Evolutionary conservation across 1,140 invertebrate species (phyloP).

Genomic region (Hylyphantes graminicola): DNA sequence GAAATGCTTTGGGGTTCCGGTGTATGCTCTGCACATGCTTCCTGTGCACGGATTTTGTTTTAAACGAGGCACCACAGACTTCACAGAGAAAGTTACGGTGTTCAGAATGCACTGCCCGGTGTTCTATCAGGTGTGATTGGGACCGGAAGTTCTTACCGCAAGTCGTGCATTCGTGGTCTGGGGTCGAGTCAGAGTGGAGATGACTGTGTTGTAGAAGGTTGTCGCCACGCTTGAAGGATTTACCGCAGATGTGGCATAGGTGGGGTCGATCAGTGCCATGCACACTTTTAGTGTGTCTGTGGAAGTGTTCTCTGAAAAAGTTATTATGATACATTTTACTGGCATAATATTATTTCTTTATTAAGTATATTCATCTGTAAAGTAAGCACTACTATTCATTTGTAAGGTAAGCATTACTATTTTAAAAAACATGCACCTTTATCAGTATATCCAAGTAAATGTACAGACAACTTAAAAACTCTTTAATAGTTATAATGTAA

Average conservation of each 20-base stretch:
- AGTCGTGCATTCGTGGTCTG: conserved; percentile 63
- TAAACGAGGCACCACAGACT: conserved; percentile 70
- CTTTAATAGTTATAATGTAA: no score
- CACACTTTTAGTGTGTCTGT: conserved; percentile 67
- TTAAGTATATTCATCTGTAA: no score
- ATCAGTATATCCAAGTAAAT: no score
- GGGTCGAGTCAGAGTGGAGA: conserved; percentile 64
- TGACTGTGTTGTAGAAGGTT: conserved; percentile 67
- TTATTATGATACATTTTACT: no score
- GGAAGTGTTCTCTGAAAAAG: conserved; percentile 64
- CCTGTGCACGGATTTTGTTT: conserved; percentile 69
- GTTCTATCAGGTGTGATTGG: conserved; percentile 65
- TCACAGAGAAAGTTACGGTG: conserved; percentile 69
- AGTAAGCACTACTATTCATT: no score
- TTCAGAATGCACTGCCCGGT: conserved; percentile 67
- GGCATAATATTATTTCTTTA: no score
- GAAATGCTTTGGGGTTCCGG: conserved; percentile 66
- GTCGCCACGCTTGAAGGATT: conserved; percentile 69
- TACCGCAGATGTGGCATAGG: conserved; percentile 69
- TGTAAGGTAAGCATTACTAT: no score
- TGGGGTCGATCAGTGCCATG: conserved; percentile 67
- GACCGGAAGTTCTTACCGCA: conserved; percentile 69
- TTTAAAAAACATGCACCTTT: no score
- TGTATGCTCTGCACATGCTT: conserved; percentile 69
- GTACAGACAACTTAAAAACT: no score